Conservation (phyloP, 2,888 invertebrate genomes). For the Lacanobia wlatinum region DNA sequence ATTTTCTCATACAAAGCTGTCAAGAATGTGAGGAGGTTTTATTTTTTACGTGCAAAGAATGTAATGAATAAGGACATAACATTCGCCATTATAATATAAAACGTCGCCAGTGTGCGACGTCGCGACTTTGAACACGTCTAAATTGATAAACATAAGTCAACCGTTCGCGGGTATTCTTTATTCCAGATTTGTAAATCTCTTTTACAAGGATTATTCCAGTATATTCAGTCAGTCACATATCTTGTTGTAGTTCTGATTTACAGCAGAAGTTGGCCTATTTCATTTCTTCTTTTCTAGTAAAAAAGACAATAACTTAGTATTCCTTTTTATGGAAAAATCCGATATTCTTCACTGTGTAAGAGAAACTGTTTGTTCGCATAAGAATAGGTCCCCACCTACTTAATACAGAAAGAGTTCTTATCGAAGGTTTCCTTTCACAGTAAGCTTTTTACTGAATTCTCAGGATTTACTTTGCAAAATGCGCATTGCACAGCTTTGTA, state of each 20-base stretch:
- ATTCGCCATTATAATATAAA: constrained; percentile 77
- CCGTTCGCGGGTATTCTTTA: constrained; percentile 42
- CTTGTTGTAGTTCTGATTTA: constrained; percentile 31
- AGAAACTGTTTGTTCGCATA: constrained; percentile 12
- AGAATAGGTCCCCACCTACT: constrained; percentile 1
- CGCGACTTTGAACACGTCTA: constrained; percentile 69
- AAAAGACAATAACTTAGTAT: constrained; percentile 9
- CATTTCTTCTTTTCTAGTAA: constrained; percentile 3
- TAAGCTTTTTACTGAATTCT: constrained; percentile 58
- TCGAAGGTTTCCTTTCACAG: constrained; percentile 31
- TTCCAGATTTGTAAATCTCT: constrained; percentile 30
- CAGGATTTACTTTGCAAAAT: constrained; percentile 59
- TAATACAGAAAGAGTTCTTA: constrained; percentile 27
- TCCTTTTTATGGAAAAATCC: constrained; percentile 21
- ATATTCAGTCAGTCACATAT: constrained; percentile 28
- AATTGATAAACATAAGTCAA: constrained; percentile 79
- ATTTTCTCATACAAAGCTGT: constrained; percentile 83
- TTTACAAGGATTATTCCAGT: constrained; percentile 27
- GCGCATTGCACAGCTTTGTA: constrained; percentile 64
- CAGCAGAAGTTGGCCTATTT: not conserved
- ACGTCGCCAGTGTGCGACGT: constrained; percentile 68
- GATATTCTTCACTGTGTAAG: not conserved
- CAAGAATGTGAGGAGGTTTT: constrained; percentile 83
- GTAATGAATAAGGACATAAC: constrained; percentile 80
- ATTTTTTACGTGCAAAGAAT: constrained; percentile 88